Conservation (phyloP, 2,113 vertebrate genomes). For the Ptyas mucosa region DNA sequence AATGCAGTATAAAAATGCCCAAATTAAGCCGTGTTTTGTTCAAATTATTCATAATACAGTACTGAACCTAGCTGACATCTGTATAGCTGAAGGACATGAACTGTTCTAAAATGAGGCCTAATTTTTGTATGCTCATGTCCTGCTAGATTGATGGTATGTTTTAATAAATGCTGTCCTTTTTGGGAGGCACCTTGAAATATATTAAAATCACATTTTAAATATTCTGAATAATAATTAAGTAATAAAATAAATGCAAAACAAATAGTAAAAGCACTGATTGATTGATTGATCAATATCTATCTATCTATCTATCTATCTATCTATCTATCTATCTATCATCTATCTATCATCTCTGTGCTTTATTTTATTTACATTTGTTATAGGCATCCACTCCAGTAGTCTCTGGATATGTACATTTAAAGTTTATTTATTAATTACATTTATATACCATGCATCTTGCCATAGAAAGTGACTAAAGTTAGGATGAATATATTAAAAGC, state of each 20-base stretch:
- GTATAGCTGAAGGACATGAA: neutral
- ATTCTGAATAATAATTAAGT: neutral
- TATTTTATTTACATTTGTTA: neutral
- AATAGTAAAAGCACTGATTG: neutral
- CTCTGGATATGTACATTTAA: neutral
- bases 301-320: neutral
- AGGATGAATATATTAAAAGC: neutral
- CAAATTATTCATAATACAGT: neutral
- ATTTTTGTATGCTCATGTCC: neutral
- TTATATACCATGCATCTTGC: neutral
- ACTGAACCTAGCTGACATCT: neutral
- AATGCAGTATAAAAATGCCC: neutral
- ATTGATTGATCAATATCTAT: too few relatives aligned
- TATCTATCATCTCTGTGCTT: neutral
- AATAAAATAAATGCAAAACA: neutral
- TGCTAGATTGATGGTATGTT: neutral
- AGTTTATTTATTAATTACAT: neutral
- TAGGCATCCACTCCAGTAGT: neutral
- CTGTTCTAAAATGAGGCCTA: neutral
- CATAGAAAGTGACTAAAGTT: neutral
- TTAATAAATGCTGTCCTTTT: neutral
- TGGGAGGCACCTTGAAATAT: neutral
- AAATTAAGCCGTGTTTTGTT: neutral
- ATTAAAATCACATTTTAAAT: neutral
- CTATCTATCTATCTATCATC: neutral